Conservation (phyloP, 2,888 invertebrate species). For the Andrena flavipes region DNA sequence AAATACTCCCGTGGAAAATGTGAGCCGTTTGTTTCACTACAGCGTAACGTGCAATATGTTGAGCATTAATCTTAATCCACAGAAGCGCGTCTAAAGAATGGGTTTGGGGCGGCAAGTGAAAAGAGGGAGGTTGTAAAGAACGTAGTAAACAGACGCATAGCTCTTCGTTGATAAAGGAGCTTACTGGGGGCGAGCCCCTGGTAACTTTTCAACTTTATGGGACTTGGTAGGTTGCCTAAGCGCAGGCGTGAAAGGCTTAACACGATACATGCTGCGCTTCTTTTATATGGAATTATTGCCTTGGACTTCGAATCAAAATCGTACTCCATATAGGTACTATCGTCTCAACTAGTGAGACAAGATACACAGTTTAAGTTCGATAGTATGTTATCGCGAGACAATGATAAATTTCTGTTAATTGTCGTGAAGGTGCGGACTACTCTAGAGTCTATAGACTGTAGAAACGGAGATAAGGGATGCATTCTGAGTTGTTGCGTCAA, state of each 20-base stretch:
- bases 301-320: not conserved
- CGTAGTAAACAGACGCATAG: conserved; percentile 18
- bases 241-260: conserved; percentile 25
- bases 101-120: conserved; percentile 9
- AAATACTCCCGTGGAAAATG: not conserved
- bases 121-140: conserved; percentile 10
- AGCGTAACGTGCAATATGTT: conserved; percentile 5
- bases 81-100: conserved; percentile 5
- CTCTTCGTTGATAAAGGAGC: conserved; percentile 22
- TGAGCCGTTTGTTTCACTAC: conserved; percentile 21
- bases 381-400: no score
- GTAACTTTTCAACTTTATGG: conserved; percentile 45
- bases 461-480: no score
- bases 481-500: no score
- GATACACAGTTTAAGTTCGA: no score
- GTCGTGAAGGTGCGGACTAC: no score
- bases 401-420: no score
- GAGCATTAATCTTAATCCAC: conserved; percentile 32
- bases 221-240: conserved; percentile 10
- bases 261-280: not conserved
- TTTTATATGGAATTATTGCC: conserved; percentile 7
- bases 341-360: no score
- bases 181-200: conserved; percentile 26
- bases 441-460: no score
- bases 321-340: no score